These are phyloP conservation scores for Ictidomys tridecemlineatus DNA, from an alignment of 2,113 vertebrate species.

Conservation along the genomic window DNA sequence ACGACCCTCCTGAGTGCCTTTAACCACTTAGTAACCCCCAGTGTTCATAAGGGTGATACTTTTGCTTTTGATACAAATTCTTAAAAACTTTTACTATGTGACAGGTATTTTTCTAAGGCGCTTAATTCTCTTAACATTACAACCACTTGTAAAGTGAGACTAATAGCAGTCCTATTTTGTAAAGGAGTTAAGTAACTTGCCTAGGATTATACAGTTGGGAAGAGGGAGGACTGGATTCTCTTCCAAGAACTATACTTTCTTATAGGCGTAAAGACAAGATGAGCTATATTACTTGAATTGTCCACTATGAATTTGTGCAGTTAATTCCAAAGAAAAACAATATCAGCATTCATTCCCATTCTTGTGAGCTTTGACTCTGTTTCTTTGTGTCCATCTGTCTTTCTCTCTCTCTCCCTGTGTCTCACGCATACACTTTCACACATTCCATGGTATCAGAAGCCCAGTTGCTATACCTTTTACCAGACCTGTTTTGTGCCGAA, in stretches of 20 bases:
- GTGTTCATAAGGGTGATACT: background rate
- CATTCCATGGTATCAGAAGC: too few species aligned
- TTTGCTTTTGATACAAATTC: background rate
- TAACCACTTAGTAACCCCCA: background rate
- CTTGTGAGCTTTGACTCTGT: background rate
- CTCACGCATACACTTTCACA: too few species aligned
- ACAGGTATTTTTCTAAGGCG: background rate
- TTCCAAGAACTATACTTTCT: background rate
- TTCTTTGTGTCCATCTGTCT: background rate
- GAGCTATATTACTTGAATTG: background rate
- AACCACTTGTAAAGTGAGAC: background rate
- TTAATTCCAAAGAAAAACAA: background rate
- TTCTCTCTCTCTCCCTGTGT: background rate
- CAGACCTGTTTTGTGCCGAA: background rate
- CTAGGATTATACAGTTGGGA: background rate
- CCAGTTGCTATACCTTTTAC: background rate
- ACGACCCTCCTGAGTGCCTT: background rate
- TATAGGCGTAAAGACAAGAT: background rate
- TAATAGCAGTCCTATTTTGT: background rate
- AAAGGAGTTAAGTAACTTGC: background rate
- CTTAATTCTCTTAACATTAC: background rate
- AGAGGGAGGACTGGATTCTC: background rate
- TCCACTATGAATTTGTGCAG: background rate
- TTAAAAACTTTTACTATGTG: background rate
- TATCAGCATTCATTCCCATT: background rate